Evolutionary conservation across 2,797 vertebrate species (phyloP).

Genomic region (Hypotaenidia philippensis): DNA sequence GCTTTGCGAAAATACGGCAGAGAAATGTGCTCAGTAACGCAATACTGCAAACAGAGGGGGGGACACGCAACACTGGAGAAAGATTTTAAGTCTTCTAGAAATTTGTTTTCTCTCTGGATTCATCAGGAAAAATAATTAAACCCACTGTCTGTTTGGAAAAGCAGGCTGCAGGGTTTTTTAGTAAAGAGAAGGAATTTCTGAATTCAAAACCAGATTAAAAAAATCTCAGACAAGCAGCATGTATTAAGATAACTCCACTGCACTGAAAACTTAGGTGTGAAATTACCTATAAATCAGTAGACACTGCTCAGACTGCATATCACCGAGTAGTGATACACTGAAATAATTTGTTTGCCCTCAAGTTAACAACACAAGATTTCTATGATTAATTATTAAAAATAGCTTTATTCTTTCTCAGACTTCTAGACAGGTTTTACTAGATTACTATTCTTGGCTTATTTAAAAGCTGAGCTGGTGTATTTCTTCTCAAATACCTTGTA

Average conservation of each 20-base stretch:
- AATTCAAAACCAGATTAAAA: not conserved
- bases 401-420: not conserved
- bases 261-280: not conserved
- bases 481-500: conserved; percentile 49
- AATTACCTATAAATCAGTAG: not conserved
- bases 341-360: not conserved
- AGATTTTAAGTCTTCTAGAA: not conserved
- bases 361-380: not conserved
- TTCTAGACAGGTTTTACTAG: conserved; percentile 16
- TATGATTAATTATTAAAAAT: conserved; percentile 3
- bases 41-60: not conserved
- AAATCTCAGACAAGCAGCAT: not conserved
- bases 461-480: conserved; percentile 7
- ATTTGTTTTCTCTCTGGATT: not conserved
- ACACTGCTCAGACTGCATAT: not conserved
- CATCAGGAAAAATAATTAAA: not conserved
- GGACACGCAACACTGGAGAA: not conserved
- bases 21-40: not conserved
- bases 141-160: not conserved
- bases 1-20: not conserved
- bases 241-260: rapidly evolving
- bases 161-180: rapidly evolving
- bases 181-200: not conserved
- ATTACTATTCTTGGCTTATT: not conserved
- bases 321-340: not conserved